Base-by-base conservation (phyloP, 1,140 invertebrate genomes). In the Aphidius gifuensis region DNA sequence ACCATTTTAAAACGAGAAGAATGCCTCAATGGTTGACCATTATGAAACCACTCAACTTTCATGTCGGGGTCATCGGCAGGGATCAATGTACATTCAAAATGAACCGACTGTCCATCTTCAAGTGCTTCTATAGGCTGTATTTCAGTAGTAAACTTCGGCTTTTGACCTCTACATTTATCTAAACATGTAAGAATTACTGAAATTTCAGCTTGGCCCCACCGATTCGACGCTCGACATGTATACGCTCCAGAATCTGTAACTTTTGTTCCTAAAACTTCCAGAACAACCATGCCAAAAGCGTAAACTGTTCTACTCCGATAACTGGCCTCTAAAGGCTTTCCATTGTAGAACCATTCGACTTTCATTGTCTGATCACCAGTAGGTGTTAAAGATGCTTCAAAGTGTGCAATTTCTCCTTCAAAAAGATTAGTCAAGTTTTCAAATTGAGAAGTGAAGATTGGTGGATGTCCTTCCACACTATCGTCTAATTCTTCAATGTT, bases 341-440 rank as follows among this genome's bases (percentile, higher is more conserved):
- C 92, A 77, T 99, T 96, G 71, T 92, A 97, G 83, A 96, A 96
- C 96, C 96, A 99, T 83, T 98, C 94, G 39, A 99, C 93, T 39
- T 90, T 87, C 95, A 98, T 98, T 39, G 90, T 93, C 74, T 97
- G 93, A 77, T 98, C 96, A 32, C 94, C 94, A 56, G 94, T 90
- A 9, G 96, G 96, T 49, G 93, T 90, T 1, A 98, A 83, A 46
- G 92, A 93, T 11, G 93, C 95, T 81, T 98, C 95, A 75, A 96
- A 97, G 73, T 96, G 93, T 70, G 93, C 93, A 68, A 95, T 90
- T 80, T 96, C 92, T 47, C 93, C 92, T 82, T 96, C 93, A 9
- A 86, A 90, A 11, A 96, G 81, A 69, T 94, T 92, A 6, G 83
- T 82, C 51, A 95, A 83, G 68, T 93, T 89, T 69, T 91, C 85